phyloP scores from a whole-genome alignment of 2,113 vertebrate genomes.

The Petrocephalus zakoni region DNA sequence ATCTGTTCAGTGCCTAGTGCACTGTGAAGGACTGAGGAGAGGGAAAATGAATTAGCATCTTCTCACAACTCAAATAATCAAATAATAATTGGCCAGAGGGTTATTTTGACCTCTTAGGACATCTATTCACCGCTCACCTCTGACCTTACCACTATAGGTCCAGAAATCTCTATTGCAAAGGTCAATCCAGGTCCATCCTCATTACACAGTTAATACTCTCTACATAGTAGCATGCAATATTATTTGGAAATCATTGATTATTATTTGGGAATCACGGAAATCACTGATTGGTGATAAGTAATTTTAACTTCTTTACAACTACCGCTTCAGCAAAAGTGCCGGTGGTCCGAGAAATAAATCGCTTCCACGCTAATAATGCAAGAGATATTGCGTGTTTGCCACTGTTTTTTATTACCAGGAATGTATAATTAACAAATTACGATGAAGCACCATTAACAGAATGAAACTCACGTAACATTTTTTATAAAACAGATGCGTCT shows the following conservation, averaged over 20 bases:
- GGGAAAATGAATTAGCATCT: conserved; percentile 5
- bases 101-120: background rate
- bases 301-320: background rate
- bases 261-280: background rate
- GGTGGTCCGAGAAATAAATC: background rate
- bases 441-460: background rate
- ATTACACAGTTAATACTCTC: background rate
- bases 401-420: background rate
- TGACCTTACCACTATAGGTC: background rate
- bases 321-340: background rate
- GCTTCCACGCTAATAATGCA: background rate
- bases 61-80: background rate
- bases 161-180: background rate
- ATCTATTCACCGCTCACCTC: background rate
- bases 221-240: background rate
- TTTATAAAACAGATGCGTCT: background rate
- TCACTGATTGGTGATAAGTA: background rate
- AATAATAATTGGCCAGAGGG: background rate
- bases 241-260: background rate
- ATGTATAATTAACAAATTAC: background rate
- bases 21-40: conserved; percentile 28
- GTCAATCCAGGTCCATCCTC: background rate
- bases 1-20: conserved; percentile 35
- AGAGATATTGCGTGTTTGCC: background rate
- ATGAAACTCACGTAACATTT: background rate